Evolutionary conservation across 2,888 invertebrate species (phyloP).

Genomic region (Laothoe populi): DNA sequence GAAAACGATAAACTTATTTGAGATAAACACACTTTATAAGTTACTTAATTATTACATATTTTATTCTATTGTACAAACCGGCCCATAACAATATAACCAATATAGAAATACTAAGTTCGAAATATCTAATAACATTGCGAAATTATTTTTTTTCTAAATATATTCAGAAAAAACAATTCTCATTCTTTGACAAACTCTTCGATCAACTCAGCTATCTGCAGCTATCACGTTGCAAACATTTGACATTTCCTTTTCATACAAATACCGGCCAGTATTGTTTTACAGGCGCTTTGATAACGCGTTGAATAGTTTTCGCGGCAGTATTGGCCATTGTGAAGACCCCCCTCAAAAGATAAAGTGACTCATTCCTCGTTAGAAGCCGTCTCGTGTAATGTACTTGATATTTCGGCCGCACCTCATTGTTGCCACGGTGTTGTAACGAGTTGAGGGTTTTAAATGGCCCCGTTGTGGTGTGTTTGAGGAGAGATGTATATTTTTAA

Average conservation of each 20-base stretch:
- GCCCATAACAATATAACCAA: too few species aligned
- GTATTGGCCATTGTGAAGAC: conserved; percentile 50
- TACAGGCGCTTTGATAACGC: conserved; percentile 53
- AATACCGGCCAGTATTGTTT: conserved; percentile 13
- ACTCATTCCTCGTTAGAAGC: conserved; percentile 53
- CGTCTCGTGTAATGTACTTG: conserved; percentile 62
- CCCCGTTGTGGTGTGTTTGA: background rate
- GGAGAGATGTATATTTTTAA: conserved; percentile 14
- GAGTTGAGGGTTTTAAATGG: conserved; percentile 16
- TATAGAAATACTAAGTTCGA: too few species aligned
- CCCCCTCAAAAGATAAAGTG: conserved; percentile 47
- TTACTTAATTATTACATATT: too few species aligned
- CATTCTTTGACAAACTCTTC: conserved; percentile 9
- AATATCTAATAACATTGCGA: too few species aligned
- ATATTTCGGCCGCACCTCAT: conserved; percentile 59
- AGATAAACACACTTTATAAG: too few species aligned
- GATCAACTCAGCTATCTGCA: too few species aligned
- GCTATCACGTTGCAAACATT: background rate
- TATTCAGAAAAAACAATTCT: background rate
- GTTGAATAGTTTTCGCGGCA: conserved; percentile 65
- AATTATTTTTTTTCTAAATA: too few species aligned
- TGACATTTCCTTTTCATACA: conserved; percentile 4
- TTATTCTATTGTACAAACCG: too few species aligned
- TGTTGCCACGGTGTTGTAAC: conserved; percentile 38
- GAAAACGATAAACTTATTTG: too few species aligned